Evolutionary conservation across 2,113 vertebrate species (phyloP).

Genomic region (Deroptyus accipitrinus): DNA sequence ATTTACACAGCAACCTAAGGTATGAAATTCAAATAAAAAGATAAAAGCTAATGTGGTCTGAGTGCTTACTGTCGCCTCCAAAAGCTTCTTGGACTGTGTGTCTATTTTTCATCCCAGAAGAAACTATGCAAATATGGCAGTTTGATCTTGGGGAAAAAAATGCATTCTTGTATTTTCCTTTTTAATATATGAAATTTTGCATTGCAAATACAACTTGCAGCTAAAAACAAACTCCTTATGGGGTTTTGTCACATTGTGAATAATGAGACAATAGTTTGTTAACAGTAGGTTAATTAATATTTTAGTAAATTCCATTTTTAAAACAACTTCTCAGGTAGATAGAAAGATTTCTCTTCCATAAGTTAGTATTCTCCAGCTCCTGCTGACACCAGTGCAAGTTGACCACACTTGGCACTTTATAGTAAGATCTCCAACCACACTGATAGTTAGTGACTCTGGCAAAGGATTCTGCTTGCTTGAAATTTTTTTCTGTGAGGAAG

Average conservation of each 20-base stretch:
- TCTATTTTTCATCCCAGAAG: background rate
- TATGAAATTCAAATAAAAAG: background rate
- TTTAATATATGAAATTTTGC: background rate
- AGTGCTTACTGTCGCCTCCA: background rate
- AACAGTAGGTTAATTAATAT: background rate
- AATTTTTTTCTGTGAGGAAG: background rate
- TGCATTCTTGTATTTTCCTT: background rate
- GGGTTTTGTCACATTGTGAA: background rate
- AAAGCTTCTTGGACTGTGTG: background rate
- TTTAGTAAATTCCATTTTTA: background rate
- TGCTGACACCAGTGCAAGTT: background rate
- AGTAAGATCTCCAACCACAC: background rate
- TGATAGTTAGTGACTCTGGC: background rate
- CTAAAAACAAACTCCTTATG: background rate
- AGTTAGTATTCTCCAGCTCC: background rate
- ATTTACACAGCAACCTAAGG: background rate
- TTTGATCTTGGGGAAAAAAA: background rate
- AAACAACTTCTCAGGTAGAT: background rate
- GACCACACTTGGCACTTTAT: background rate
- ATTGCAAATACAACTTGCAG: background rate
- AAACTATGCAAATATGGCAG: background rate
- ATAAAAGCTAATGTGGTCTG: background rate
- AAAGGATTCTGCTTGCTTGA: background rate
- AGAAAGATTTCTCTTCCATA: background rate
- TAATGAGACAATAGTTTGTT: background rate